Conservation (phyloP, 37 sponge, comb jelly and placozoan species). For the Theonella swinhoei region DNA sequence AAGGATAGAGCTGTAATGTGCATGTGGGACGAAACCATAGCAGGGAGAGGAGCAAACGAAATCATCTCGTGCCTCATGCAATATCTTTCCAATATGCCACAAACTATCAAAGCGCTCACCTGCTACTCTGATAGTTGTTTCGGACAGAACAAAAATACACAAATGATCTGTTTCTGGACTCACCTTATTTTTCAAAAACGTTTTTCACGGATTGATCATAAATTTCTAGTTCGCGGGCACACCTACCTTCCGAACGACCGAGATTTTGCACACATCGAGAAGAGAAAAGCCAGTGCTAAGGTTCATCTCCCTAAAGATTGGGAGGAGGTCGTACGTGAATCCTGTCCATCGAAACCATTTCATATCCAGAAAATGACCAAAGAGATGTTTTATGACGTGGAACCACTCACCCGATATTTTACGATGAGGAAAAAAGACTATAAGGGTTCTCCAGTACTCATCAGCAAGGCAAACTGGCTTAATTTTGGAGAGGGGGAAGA, state of each 20-base stretch:
- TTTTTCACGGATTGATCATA: constrained; percentile 44
- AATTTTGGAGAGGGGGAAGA: constrained; percentile 44
- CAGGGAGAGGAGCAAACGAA: constrained; percentile 27
- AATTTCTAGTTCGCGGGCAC: constrained; percentile 33
- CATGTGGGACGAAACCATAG: constrained; percentile 33
- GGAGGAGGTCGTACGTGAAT: constrained; percentile 40
- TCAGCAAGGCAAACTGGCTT: constrained; percentile 35
- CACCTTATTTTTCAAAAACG: constrained; percentile 1
- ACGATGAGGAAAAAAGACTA: constrained; percentile 27
- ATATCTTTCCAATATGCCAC: constrained; percentile 2
- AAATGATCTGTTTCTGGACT: constrained; percentile 45
- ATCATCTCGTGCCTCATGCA: constrained; percentile 16
- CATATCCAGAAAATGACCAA: neutral
- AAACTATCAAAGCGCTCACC: neutral
- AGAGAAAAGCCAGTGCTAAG: constrained; percentile 20
- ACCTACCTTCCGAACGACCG: no score
- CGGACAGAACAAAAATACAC: constrained; percentile 49
- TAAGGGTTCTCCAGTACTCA: constrained; percentile 17
- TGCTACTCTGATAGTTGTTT: constrained; percentile 54
- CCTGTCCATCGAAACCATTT: constrained; percentile 9
- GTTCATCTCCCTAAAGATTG: constrained; percentile 38
- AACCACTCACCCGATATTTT: neutral
- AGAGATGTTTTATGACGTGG: constrained; percentile 19
- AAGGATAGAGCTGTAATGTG: constrained; percentile 19
- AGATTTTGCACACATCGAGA: constrained; percentile 39